Evolutionary conservation across 1,140 invertebrate genomes (phyloP).

Genomic region (Diachasmimorpha longicaudata): DNA sequence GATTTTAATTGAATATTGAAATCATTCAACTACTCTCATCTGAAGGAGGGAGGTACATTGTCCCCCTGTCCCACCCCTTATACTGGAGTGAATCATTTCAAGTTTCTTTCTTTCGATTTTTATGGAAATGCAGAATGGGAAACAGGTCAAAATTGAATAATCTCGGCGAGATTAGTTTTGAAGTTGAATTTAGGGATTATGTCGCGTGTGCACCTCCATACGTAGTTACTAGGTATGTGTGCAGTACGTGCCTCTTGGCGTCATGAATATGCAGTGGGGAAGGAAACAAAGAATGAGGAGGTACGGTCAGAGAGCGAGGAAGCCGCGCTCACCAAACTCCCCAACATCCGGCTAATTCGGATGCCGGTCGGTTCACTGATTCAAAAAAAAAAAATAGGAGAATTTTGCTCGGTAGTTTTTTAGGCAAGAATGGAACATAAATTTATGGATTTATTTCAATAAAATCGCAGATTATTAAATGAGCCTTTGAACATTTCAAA

Average conservation of each 20-base stretch:
- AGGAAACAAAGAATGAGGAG: background rate
- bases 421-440: no score
- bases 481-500: no score
- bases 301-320: background rate
- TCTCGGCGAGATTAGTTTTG: background rate
- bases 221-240: background rate
- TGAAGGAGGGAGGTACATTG: background rate
- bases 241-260: background rate
- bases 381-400: no score
- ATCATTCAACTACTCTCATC: no score
- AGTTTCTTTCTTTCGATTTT: no score
- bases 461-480: background rate
- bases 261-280: constrained; percentile 1
- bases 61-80: no score
- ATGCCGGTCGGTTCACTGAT: background rate
- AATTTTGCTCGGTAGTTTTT: no score
- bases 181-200: background rate
- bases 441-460: background rate
- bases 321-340: background rate
- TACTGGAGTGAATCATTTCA: no score
- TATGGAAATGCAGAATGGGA: background rate
- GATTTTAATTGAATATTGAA: no score
- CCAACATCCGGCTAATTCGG: background rate
- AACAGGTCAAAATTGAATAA: background rate
- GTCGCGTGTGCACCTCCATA: background rate